These are phyloP conservation scores for Molossus molossus DNA, from an alignment of 2,797 vertebrate genomes.

Conservation along the genomic window DNA sequence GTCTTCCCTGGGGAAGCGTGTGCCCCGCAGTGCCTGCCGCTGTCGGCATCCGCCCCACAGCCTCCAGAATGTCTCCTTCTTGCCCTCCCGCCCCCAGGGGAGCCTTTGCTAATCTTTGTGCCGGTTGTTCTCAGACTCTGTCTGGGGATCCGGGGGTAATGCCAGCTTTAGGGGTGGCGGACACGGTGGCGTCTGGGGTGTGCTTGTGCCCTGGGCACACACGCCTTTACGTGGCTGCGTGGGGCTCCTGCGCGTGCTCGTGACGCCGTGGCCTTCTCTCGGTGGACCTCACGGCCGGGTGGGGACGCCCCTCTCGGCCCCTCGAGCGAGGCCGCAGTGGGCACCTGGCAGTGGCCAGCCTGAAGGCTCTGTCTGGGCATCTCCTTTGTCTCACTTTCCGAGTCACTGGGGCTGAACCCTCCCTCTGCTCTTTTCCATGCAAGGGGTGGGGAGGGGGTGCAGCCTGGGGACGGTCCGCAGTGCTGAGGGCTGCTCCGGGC, in stretches of 20 bases:
- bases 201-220: neutral
- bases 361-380: neutral
- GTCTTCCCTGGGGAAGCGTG: fast-evolving
- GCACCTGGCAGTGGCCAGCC: neutral
- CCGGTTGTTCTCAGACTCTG: neutral
- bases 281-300: neutral
- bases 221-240: neutral
- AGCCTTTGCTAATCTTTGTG: neutral
- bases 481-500: too few species aligned
- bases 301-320: neutral
- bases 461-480: fast-evolving
- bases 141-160: neutral
- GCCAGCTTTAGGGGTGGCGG: neutral
- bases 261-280: neutral
- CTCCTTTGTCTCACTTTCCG: neutral
- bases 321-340: neutral
- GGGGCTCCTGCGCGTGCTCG: neutral
- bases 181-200: neutral
- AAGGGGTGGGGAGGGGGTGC: too few species aligned
- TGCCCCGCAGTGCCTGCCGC: fast-evolving
- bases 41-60: fast-evolving
- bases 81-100: neutral
- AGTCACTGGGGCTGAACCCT: too few species aligned
- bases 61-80: neutral
- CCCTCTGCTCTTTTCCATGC: neutral